Conservation (phyloP, 2,888 invertebrate genomes). For the Alentia gelatinosa region DNA sequence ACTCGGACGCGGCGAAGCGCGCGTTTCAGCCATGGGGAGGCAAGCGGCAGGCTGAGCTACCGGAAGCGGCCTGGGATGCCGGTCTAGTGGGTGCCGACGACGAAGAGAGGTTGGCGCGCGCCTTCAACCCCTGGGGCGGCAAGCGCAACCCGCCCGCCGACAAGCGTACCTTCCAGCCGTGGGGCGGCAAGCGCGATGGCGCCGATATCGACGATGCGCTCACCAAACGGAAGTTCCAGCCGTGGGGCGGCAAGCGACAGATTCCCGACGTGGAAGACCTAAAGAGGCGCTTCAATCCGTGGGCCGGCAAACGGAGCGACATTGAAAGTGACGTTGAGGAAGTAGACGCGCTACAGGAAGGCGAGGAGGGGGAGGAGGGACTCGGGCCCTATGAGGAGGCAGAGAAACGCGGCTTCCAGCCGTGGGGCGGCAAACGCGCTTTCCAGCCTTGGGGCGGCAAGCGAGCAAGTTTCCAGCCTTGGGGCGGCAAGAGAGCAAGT, state of each 20-base stretch:
- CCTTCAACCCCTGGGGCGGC: slow-evolving; percentile 52
- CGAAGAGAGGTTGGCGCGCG: background rate
- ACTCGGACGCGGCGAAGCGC: background rate
- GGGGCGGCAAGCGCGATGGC: slow-evolving; percentile 33
- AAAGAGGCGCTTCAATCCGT: slow-evolving; percentile 43
- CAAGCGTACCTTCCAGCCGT: slow-evolving; percentile 19
- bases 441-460: slow-evolving; percentile 38
- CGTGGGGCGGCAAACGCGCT: slow-evolving; percentile 45
- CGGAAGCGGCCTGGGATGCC: background rate
- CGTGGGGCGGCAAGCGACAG: slow-evolving; percentile 49
- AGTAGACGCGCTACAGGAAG: background rate
- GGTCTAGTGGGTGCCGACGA: background rate
- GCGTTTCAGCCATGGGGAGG: slow-evolving; percentile 51
- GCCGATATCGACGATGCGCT: background rate
- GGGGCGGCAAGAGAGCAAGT: slow-evolving; percentile 49
- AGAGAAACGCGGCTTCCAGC: background rate
- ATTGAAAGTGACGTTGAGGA: background rate
- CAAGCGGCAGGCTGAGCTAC: slow-evolving; percentile 34
- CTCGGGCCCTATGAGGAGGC: background rate
- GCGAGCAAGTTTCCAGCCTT: slow-evolving; percentile 43
- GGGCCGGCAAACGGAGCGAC: slow-evolving; percentile 44
- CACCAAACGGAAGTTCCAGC: slow-evolving; percentile 24
- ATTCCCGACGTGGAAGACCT: background rate
- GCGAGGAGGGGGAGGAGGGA: background rate
- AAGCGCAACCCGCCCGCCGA: background rate